Percentiles rank a stretch among this genome's conserved stretches.
These are phyloP conservation scores for Sminthurides bifidus DNA, from an alignment of 1,140 invertebrate genomes.

Conservation along the genomic window DNA sequence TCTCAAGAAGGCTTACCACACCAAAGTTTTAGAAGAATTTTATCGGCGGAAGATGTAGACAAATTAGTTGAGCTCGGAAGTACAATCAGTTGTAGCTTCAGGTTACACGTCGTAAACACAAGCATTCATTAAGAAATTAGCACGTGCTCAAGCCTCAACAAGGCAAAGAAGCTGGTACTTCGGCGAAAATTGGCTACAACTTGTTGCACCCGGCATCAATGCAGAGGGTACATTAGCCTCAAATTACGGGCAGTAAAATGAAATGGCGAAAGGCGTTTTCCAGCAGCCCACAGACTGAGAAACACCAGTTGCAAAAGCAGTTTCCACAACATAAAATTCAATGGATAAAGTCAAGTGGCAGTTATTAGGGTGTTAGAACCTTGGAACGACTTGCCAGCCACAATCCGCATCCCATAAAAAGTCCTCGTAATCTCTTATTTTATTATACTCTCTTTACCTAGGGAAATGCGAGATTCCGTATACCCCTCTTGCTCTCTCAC, in stretches of 20 bases:
- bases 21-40: neutral
- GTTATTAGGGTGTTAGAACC: neutral
- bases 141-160: too few relatives aligned
- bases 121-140: too few relatives aligned
- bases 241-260: neutral
- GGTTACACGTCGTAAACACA: too few relatives aligned
- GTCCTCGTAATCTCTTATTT: constrained; percentile 22
- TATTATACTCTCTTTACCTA: constrained; percentile 9
- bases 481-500: neutral
- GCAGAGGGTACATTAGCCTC: neutral
- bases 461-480: neutral
- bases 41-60: neutral
- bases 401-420: constrained; percentile 13
- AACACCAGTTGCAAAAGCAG: neutral
- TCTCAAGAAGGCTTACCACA: neutral
- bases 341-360: neutral
- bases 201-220: neutral
- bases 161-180: too few relatives aligned
- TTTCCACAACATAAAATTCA: neutral
- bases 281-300: too few relatives aligned
- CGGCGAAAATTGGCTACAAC: too few relatives aligned
- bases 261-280: neutral
- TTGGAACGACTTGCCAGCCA: neutral
- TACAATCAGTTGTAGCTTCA: too few relatives aligned
- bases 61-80: neutral